phyloP scores from a whole-genome alignment of 2,888 invertebrate species.

The Spisula subtruncata region DNA sequence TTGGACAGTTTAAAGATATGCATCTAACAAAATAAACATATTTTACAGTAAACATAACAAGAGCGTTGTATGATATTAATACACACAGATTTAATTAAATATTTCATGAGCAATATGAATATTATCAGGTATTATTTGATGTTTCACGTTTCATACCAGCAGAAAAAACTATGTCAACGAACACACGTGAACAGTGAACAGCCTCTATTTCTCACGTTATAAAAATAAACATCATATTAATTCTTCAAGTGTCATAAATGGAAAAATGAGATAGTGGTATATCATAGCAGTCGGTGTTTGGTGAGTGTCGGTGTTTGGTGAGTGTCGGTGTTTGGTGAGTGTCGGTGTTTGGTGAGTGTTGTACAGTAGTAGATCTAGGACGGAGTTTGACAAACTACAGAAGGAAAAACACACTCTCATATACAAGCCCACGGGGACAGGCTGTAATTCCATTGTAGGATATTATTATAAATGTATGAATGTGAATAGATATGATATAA shows the following conservation, averaged over 20 bases:
- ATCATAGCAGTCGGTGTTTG: too few relatives aligned
- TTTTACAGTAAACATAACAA: conserved; percentile 1
- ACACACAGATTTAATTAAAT: neutral
- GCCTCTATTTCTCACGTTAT: neutral
- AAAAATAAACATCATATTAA: neutral
- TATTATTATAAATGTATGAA: neutral
- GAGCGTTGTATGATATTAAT: neutral
- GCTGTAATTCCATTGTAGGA: neutral
- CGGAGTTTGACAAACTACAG: neutral
- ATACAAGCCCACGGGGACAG: neutral
- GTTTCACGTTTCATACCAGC: neutral
- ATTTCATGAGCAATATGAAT: conserved; percentile 5
- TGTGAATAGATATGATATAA: neutral
- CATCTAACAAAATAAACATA: neutral
- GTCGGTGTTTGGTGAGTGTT: too few relatives aligned
- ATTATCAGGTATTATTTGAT: neutral
- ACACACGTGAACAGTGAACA: neutral
- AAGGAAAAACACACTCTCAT: neutral
- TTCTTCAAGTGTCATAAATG: neutral
- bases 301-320: too few relatives aligned
- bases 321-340: too few relatives aligned
- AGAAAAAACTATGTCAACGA: neutral
- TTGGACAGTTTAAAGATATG: neutral
- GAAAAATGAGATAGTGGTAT: neutral
- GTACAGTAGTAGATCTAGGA: neutral